Base-by-base conservation (phyloP, 2,797 vertebrate species). In the Triplophysa yarkandensis region DNA sequence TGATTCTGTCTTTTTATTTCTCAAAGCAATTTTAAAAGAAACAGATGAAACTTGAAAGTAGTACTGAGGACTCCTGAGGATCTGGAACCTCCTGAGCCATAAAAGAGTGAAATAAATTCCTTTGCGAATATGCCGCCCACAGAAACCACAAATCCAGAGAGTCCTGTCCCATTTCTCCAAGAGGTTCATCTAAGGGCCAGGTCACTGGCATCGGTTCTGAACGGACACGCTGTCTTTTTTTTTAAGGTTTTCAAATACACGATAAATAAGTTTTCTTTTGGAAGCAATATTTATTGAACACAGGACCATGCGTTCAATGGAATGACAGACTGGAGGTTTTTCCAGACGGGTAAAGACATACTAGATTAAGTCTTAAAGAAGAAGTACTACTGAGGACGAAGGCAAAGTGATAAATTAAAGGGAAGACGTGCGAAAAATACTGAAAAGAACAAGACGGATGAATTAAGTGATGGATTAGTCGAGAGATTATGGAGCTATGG, bases 361-460 rank as follows among this genome's bases (percentile, higher is more conserved):
- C 16, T 36, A 6, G 7, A 67, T 23, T 5, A 70, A 70, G 41
- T 55, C 21, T 55, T 43, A 27, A 30, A 32, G 28, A 55, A 46
- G 41, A 63, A 52, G 57, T 41, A 52, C 30, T 52, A 17, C 34
- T 28, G 4, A 54, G n/a, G 44, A 63, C 32, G 36, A 72, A 72
- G 34, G 25, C 17, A n/a, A 32, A 62, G 32, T 19, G 23, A 41
- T 72, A 60, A 25, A 52, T 71, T 62, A 63, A 54, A 52, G n/a
- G 46, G 21, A 81, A 58, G 55, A 76, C 8, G 69, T 32, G 74
- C 41, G 17, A 60, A 50, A 62, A 41, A 0, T 9, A 57, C 63
- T 25, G 46, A 64, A 60, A 30, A 27, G 36, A 46, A 13, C n/a
- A 10, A 32, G 43, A 52, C 21, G 36, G 68, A 50, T 57, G 27